Evolutionary conservation across 2,888 invertebrate genomes (phyloP).

Genomic region (Pyrocoelia pectoralis): DNA sequence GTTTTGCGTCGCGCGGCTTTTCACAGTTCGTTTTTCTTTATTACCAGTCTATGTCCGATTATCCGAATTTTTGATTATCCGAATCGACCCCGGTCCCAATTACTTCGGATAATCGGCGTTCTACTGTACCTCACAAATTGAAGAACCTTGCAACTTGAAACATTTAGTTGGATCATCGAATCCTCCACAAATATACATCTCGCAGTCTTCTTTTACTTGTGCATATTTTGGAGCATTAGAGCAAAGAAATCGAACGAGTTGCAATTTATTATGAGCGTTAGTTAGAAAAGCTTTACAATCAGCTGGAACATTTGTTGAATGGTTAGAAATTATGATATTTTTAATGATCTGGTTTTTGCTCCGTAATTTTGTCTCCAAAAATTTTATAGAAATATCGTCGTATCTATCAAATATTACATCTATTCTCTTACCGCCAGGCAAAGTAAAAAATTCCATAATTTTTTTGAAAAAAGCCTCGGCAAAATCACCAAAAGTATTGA

Average conservation of each 20-base stretch:
- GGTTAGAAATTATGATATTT: constrained; percentile 37
- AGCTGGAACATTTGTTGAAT: constrained; percentile 38
- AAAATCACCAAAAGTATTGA: constrained; percentile 28
- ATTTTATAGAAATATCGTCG: constrained; percentile 21
- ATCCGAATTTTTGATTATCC: too few relatives aligned
- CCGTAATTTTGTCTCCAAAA: constrained; percentile 26
- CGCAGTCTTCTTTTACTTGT: constrained; percentile 33
- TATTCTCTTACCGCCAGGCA: neutral
- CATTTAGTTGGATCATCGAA: too few relatives aligned
- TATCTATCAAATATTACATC: constrained; percentile 21
- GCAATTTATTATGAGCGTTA: constrained; percentile 39
- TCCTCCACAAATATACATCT: too few relatives aligned
- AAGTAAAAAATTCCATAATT: constrained; percentile 9
- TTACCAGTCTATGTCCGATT: too few relatives aligned
- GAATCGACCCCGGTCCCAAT: too few relatives aligned
- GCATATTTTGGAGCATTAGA: constrained; percentile 22
- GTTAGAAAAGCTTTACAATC: constrained; percentile 38
- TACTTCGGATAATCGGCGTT: too few relatives aligned
- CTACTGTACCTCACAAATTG: too few relatives aligned
- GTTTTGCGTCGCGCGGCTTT: too few relatives aligned
- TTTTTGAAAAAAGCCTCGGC: constrained; percentile 21
- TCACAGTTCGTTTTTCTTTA: too few relatives aligned
- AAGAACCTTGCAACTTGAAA: too few relatives aligned
- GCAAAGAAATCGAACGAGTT: constrained; percentile 41
- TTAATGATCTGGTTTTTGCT: constrained; percentile 40